Evolutionary conservation across 2,113 vertebrate species (phyloP), one percentile per base, ranked within the genome.

Genomic region (Alexandromys fortis): DNA sequence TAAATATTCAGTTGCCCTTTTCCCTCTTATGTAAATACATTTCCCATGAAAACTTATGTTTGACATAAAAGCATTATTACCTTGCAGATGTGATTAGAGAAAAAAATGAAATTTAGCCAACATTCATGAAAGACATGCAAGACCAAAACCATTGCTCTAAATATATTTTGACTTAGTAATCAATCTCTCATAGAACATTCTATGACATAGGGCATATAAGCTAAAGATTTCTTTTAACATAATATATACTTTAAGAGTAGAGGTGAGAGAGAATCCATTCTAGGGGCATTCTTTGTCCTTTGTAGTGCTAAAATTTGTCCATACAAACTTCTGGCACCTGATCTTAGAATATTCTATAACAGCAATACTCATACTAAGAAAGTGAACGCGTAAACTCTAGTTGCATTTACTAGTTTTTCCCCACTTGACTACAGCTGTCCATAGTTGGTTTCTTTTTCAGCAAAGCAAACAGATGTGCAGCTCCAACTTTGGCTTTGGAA

Each of bases 371-470:
- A 90, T 38, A 78, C 61, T 58, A 70, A 72, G 55, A 76, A 89
- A 78, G 26, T 73, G 1, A 38, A 95, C 28, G 86, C 45, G 90
- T 88, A 96, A 93, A 92, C 67, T 42, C 83, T n/a, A 38, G 12
- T 82, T 92, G 17, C 79, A 72, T 97, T 98, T 95, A 98, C 97
- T 86, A 92, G 83, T 90, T 95, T 97, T 91, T 94, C 91, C n/a
- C 98, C 97, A 55, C 92, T 95, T 96, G 93, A 90, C 96, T 98
- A 89, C 89, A 93, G 93, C 92, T 97, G 81, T 97, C 94, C 96
- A 98, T 98, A 61, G 70, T 67, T 88, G 98, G 97, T 76, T 96
- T 97, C 92, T 96, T 98, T 95, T 98, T 93, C 95, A 98, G 96
- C 52, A 98, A 95, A 78, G 95, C 95, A 97, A 98, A 97, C 58